These are phyloP conservation scores for Cryptoblepharus egeriae DNA, from an alignment of 2,797 vertebrate genomes.

Conservation along the genomic window DNA sequence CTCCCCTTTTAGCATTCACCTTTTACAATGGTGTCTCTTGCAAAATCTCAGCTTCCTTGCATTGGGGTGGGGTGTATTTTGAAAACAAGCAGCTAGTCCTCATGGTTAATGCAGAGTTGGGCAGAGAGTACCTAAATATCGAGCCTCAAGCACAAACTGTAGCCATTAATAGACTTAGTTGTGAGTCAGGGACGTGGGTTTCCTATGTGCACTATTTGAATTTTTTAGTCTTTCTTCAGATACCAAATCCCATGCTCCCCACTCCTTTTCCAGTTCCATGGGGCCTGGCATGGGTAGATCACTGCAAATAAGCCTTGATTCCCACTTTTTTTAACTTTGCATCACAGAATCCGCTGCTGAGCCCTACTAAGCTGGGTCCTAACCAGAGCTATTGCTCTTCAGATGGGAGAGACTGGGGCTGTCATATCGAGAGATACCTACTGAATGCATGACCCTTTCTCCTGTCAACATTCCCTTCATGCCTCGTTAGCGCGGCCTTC, in stretches of 20 bases:
- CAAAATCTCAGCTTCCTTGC: not conserved
- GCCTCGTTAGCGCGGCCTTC: slow-evolving; percentile 31
- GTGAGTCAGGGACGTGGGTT: not conserved
- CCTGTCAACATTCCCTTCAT: slow-evolving; percentile 29
- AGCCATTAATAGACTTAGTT: not conserved
- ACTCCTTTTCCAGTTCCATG: not conserved
- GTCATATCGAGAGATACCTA: not conserved
- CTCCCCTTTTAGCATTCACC: not conserved
- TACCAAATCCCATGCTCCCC: not conserved
- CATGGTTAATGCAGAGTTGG: not conserved
- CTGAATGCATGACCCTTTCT: not conserved
- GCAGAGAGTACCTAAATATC: not conserved
- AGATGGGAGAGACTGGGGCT: not conserved
- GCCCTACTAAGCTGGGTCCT: not conserved
- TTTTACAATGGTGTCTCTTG: too few relatives aligned
- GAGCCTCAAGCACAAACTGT: not conserved
- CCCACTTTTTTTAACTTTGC: not conserved
- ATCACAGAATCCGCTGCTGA: not conserved
- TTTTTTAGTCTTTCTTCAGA: not conserved
- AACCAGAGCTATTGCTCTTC: not conserved
- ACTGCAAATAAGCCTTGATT: not conserved
- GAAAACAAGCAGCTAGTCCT: not conserved
- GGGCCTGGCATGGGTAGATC: too few relatives aligned
- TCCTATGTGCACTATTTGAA: not conserved
- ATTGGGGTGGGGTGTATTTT: not conserved